Evolutionary conservation across 2,888 invertebrate species (phyloP).

Genomic region (Empis stercorea): DNA sequence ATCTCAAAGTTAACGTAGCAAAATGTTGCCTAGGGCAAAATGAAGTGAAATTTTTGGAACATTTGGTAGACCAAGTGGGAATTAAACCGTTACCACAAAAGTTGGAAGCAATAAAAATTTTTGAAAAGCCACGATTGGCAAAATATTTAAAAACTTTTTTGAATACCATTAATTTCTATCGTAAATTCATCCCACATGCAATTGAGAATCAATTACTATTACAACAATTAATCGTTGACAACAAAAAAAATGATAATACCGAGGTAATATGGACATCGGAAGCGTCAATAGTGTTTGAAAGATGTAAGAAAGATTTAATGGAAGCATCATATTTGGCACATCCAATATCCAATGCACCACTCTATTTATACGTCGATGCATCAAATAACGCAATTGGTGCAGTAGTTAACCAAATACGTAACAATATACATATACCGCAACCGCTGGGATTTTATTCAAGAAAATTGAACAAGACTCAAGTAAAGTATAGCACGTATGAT

Average conservation of each 20-base stretch:
- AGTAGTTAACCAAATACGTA: background rate
- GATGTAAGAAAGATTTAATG: constrained; percentile 3
- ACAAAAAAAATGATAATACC: constrained; percentile 10
- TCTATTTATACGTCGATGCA: constrained; percentile 7
- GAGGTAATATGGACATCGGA: constrained; percentile 4
- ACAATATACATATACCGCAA: background rate
- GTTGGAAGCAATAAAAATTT: too few relatives aligned
- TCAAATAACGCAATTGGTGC: background rate
- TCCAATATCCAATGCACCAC: constrained; percentile 14
- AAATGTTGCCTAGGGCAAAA: constrained; percentile 3
- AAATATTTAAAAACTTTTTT: constrained; percentile 22
- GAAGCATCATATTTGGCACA: constrained; percentile 21
- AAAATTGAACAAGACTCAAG: background rate
- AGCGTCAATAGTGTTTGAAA: constrained; percentile 2
- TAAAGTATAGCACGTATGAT: background rate
- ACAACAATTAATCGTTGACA: constrained; percentile 1
- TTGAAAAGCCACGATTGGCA: constrained; percentile 18
- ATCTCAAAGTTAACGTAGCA: constrained; percentile 12
- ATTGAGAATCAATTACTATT: constrained; percentile 4
- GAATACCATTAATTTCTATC: constrained; percentile 27
- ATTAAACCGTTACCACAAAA: constrained; percentile 23
- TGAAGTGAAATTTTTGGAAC: constrained; percentile 2
- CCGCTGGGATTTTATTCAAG: background rate
- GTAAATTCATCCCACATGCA: constrained; percentile 19
- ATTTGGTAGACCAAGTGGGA: constrained; percentile 12